These are phyloP conservation scores for Tragelaphus eurycerus DNA, from an alignment of 2,797 vertebrate species.

Conservation along the genomic window DNA sequence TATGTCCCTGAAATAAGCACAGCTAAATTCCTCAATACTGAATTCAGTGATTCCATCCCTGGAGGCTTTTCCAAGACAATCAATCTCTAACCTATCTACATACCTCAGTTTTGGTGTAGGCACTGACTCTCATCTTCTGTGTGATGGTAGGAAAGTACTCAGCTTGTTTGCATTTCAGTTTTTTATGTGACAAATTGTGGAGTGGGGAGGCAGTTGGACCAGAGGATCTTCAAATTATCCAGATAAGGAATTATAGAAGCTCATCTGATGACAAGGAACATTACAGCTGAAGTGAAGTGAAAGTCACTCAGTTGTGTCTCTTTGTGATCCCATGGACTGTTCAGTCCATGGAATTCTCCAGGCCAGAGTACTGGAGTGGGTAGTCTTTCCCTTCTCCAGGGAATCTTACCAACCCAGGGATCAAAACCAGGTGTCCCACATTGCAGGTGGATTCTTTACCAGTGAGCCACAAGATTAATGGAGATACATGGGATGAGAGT, in stretches of 20 bases:
- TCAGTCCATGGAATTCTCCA: neutral
- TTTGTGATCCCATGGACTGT: neutral
- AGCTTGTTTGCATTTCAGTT: neutral
- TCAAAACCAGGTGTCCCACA: neutral
- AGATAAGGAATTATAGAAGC: neutral
- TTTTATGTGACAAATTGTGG: neutral
- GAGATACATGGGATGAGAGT: fast-evolving
- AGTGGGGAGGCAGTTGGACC: neutral
- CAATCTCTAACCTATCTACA: neutral
- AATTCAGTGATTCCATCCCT: neutral
- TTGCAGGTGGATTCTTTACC: neutral
- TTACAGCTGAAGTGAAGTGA: neutral
- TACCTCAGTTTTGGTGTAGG: neutral
- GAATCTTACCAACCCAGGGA: neutral
- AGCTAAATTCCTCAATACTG: neutral
- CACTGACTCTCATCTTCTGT: neutral
- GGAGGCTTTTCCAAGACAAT: neutral
- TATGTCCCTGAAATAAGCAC: neutral
- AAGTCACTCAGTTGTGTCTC: neutral
- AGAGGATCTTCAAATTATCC: neutral
- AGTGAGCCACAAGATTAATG: neutral
- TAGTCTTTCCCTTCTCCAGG: neutral
- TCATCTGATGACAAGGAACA: neutral
- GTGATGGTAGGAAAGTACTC: neutral
- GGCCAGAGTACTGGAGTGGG: neutral